A percentile compares a stretch with the other conserved stretches of the same genome.
phyloP scores from a whole-genome alignment of 2,797 vertebrate genomes.

The Takifugu rubripes region DNA sequence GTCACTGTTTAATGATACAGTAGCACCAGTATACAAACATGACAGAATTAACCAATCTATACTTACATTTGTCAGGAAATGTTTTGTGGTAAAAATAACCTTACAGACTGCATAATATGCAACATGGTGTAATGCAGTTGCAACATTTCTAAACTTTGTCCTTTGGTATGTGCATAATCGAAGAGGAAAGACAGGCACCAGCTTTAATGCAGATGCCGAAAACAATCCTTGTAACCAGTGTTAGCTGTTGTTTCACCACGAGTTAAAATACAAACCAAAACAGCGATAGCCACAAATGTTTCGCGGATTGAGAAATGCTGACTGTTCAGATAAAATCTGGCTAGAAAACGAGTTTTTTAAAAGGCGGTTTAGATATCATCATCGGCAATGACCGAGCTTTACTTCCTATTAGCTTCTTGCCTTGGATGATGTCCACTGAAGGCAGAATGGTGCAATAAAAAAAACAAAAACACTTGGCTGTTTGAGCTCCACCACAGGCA shows the following conservation, averaged over 20 bases:
- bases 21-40: constrained; percentile 83
- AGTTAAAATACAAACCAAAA: constrained; percentile 35
- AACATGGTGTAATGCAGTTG: constrained; percentile 56
- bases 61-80: constrained; percentile 45
- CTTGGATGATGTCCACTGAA: constrained; percentile 53
- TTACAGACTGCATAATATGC: constrained; percentile 46
- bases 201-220: constrained; percentile 46
- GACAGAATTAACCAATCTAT: constrained; percentile 56
- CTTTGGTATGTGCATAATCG: constrained; percentile 65
- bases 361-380: constrained; percentile 38
- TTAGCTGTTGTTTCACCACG: constrained; percentile 51
- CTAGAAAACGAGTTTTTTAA: constrained; percentile 47
- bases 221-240: constrained; percentile 55
- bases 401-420: constrained; percentile 48
- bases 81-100: constrained; percentile 22
- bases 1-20: constrained; percentile 58
- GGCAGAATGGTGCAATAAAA: constrained; percentile 57
- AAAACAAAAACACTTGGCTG: constrained; percentile 56
- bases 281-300: constrained; percentile 7
- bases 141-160: constrained; percentile 68
- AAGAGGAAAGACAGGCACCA: constrained; percentile 53
- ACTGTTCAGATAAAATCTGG: constrained; percentile 50
- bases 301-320: constrained; percentile 57
- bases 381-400: constrained; percentile 48
- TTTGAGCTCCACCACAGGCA: constrained; percentile 49